Conservation (phyloP, 2,113 vertebrate species). For the Halichoeres trimaculatus region DNA sequence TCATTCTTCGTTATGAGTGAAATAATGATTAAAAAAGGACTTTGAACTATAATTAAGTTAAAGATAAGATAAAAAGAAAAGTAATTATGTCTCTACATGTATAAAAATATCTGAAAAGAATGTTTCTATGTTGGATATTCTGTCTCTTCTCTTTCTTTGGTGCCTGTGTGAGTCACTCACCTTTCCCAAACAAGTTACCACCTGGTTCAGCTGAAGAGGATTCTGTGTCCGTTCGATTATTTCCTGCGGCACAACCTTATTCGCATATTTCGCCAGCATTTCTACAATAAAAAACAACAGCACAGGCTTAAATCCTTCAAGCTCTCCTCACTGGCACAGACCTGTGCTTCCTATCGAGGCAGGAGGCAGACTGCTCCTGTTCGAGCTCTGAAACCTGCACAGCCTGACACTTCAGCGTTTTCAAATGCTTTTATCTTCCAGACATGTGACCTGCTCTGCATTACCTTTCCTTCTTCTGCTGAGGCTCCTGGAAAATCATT, state of each 20-base stretch:
- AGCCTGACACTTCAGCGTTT: background rate
- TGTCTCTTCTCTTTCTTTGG: background rate
- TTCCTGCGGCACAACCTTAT: constrained; percentile 51
- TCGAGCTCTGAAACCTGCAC: background rate
- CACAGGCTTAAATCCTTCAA: too few species aligned
- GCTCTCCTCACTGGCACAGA: background rate
- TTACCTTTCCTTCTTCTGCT: background rate
- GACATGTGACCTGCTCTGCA: constrained; percentile 11
- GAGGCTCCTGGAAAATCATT: background rate
- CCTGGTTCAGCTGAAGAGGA: background rate
- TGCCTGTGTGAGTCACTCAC: constrained; percentile 38
- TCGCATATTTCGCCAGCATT: constrained; percentile 51
- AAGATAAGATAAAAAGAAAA: too few species aligned
- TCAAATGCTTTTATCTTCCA: background rate
- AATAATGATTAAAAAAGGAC: background rate
- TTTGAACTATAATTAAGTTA: background rate
- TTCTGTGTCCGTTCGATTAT: background rate
- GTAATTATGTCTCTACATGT: background rate
- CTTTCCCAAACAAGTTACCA: constrained; percentile 19
- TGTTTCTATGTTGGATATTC: background rate
- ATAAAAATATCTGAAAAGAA: background rate
- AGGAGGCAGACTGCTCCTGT: background rate
- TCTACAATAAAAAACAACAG: constrained; percentile 12
- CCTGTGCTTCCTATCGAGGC: background rate
- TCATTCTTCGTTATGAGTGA: too few species aligned